phyloP scores from a whole-genome alignment of 2,888 invertebrate species.

The Epinotia brunnichana region DNA sequence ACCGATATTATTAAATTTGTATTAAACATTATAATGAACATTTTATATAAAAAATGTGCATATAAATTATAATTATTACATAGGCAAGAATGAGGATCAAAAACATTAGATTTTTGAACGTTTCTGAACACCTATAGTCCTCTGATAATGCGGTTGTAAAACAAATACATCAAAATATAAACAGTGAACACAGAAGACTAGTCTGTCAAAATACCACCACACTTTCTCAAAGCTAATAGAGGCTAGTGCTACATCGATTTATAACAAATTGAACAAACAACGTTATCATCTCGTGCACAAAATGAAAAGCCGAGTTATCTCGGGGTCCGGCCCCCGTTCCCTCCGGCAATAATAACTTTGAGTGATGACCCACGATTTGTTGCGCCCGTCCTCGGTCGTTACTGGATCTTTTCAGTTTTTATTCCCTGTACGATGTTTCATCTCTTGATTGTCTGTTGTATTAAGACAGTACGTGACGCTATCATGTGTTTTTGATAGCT shows the following conservation, averaged over 20 bases:
- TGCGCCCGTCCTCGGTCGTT: conserved; percentile 74
- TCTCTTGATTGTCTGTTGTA: conserved; percentile 78
- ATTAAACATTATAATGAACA: too few species aligned
- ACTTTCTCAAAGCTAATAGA: conserved; percentile 39
- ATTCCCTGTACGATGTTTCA: conserved; percentile 80
- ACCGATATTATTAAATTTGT: too few species aligned
- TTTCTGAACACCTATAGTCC: too few species aligned
- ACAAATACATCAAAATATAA: neutral
- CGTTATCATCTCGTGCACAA: conserved; percentile 66
- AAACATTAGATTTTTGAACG: too few species aligned
- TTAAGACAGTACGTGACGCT: conserved; percentile 69
- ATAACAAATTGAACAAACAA: conserved; percentile 74
- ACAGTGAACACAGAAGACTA: neutral
- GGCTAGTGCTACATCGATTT: conserved; percentile 60
- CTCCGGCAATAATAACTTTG: conserved; percentile 73
- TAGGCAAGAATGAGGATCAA: too few species aligned
- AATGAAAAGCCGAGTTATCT: conserved; percentile 78
- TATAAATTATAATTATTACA: too few species aligned
- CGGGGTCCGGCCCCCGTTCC: conserved; percentile 56
- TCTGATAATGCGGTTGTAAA: neutral
- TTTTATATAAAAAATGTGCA: too few species aligned
- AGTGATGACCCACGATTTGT: conserved; percentile 82
- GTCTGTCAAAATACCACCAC: conserved; percentile 17
- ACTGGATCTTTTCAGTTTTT: conserved; percentile 79
- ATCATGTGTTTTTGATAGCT: conserved; percentile 56